phyloP scores from a whole-genome alignment of 1,140 invertebrate species.

The Cephus cinctus region DNA sequence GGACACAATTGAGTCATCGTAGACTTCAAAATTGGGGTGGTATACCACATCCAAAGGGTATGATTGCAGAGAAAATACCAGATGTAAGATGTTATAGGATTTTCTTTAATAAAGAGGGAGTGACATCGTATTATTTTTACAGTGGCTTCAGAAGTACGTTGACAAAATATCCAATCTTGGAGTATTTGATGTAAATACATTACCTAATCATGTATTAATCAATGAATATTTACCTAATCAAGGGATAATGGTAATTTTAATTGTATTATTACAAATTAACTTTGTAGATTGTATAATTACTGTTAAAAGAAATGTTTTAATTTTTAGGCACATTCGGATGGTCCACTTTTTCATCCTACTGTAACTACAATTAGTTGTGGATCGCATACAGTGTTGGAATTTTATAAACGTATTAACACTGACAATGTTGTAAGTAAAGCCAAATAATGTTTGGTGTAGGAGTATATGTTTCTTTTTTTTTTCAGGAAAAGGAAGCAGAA shows the following conservation, averaged over 20 bases:
- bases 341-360: slow-evolving; percentile 88
- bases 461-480: slow-evolving; percentile 20
- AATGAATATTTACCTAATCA: slow-evolving; percentile 95
- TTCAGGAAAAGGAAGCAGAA: slow-evolving; percentile 38
- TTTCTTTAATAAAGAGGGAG: slow-evolving; percentile 5
- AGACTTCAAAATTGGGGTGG: slow-evolving; percentile 97
- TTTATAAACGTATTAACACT: slow-evolving; percentile 62
- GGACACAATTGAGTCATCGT: slow-evolving; percentile 89
- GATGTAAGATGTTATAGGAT: slow-evolving; percentile 45
- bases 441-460: background rate
- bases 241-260: slow-evolving; percentile 76
- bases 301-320: slow-evolving; percentile 7
- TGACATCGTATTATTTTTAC: slow-evolving; percentile 36
- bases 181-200: slow-evolving; percentile 72
- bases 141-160: slow-evolving; percentile 80
- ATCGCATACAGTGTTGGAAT: slow-evolving; percentile 86
- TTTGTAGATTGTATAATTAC: slow-evolving; percentile 19
- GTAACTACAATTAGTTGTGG: slow-evolving; percentile 92
- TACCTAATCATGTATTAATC: slow-evolving; percentile 91
- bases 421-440: slow-evolving; percentile 28
- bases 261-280: slow-evolving; percentile 5
- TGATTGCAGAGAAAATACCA: slow-evolving; percentile 90
- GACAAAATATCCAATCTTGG: slow-evolving; percentile 71
- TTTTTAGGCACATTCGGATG: slow-evolving; percentile 86
- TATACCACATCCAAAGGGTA: slow-evolving; percentile 87